A percentile compares a stretch with the other conserved stretches of the same genome.
These are phyloP conservation scores for Agrypnus murinus DNA, from an alignment of 2,888 invertebrate genomes.

Conservation along the genomic window DNA sequence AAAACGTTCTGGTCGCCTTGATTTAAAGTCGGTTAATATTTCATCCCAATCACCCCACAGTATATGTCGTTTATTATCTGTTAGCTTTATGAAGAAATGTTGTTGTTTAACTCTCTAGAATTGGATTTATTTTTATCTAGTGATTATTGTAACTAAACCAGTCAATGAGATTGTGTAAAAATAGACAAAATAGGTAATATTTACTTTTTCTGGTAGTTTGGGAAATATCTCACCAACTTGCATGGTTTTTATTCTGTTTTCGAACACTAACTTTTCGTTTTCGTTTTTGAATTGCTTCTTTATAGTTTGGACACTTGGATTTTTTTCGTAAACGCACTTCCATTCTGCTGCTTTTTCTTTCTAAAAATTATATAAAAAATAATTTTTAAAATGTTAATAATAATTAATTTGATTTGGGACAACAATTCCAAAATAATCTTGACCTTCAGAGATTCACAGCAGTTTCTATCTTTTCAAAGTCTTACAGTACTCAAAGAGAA, in stretches of 20 bases:
- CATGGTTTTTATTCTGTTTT: conserved; percentile 63
- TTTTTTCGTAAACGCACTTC: conserved; percentile 48
- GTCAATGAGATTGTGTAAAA: too few species aligned
- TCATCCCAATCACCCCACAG: conserved; percentile 54
- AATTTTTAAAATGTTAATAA: too few species aligned
- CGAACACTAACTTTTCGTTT: conserved; percentile 60
- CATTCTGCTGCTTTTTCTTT: conserved; percentile 64
- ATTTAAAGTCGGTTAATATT: conserved; percentile 25
- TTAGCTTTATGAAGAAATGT: conserved; percentile 52
- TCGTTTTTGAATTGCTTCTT: conserved; percentile 57
- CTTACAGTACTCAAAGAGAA: too few species aligned
- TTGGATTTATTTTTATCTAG: too few species aligned
- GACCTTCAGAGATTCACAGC: too few species aligned
- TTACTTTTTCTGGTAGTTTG: conserved; percentile 65
- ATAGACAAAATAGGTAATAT: neutral
- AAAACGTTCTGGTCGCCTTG: conserved; percentile 53
- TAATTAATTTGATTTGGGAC: too few species aligned
- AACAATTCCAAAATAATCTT: too few species aligned
- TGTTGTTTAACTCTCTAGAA: conserved; percentile 56
- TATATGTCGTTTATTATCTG: conserved; percentile 53
- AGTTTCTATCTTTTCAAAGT: too few species aligned
- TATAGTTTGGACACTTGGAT: conserved; percentile 64
- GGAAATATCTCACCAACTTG: conserved; percentile 63
- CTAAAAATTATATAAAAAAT: conserved; percentile 59
- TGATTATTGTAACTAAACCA: too few species aligned